These are phyloP conservation scores for Maconellicoccus hirsutus DNA, from an alignment of 1,140 invertebrate species.

Conservation along the genomic window DNA sequence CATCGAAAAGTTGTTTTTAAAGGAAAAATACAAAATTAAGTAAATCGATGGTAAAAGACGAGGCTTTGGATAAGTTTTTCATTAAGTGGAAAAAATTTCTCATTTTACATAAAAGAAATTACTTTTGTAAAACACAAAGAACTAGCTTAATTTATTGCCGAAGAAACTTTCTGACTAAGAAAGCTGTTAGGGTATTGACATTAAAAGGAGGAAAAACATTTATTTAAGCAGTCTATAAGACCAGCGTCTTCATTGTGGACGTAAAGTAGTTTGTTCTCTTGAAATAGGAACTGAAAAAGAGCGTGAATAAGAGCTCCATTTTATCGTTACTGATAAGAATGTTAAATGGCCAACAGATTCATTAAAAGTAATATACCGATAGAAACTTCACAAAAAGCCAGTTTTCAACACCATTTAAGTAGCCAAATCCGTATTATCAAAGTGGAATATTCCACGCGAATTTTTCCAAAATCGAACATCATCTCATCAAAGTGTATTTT, in stretches of 20 bases:
- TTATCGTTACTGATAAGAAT: background rate
- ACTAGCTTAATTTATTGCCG: background rate
- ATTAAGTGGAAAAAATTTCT: background rate
- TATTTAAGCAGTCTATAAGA: background rate
- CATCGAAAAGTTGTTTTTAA: too few relatives aligned
- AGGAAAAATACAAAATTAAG: too few relatives aligned
- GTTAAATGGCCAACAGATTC: background rate
- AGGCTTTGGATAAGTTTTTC: background rate
- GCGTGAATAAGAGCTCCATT: background rate
- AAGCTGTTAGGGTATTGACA: background rate
- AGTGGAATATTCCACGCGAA: too few relatives aligned
- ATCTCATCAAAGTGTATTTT: too few relatives aligned
- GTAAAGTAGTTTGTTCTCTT: background rate
- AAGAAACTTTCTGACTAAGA: background rate
- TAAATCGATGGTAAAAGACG: background rate
- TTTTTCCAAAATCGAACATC: too few relatives aligned
- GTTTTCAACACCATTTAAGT: background rate
- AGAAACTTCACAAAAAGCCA: background rate
- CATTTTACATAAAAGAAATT: background rate
- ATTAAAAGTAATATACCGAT: background rate
- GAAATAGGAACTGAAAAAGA: background rate
- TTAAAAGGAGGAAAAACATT: background rate
- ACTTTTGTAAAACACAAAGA: background rate
- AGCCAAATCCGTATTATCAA: too few relatives aligned
- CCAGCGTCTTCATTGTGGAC: background rate